A percentile compares a stretch with the other conserved stretches of the same genome.
phyloP scores from a whole-genome alignment of 1,140 invertebrate species.

The Meteorus sp. region DNA sequence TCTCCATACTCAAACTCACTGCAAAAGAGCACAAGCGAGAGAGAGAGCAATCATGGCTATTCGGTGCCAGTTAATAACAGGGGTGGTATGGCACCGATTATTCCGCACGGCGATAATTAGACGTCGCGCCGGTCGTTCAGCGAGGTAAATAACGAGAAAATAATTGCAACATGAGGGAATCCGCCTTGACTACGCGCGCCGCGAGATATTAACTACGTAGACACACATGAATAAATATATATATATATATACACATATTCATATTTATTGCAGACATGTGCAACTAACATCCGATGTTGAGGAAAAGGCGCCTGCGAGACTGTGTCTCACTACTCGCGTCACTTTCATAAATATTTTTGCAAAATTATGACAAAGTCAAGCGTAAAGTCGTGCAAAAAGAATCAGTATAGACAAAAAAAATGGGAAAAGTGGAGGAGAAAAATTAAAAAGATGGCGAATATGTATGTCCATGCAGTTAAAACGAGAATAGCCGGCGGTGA shows the following conservation, averaged over 20 bases:
- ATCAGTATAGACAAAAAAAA: background rate
- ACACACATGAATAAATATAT: constrained; percentile 5
- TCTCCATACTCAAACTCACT: background rate
- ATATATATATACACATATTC: background rate
- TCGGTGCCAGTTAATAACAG: constrained; percentile 55
- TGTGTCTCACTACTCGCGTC: too few species aligned
- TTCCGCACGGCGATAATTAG: constrained; percentile 57
- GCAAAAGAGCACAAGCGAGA: constrained; percentile 14
- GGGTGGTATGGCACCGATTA: constrained; percentile 48
- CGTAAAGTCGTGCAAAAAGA: too few species aligned
- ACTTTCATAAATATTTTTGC: too few species aligned
- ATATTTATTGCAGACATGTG: too few species aligned
- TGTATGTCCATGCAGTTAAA: too few species aligned
- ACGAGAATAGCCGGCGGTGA: too few species aligned
- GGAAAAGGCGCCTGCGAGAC: too few species aligned
- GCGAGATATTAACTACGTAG: constrained; percentile 14
- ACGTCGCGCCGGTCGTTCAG: constrained; percentile 42
- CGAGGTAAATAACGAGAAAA: constrained; percentile 57
- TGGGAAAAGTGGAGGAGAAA: background rate
- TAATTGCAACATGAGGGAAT: constrained; percentile 51
- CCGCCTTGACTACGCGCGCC: too few species aligned
- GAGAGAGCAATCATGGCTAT: constrained; percentile 38
- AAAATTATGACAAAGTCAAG: too few species aligned
- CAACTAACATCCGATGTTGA: too few species aligned
- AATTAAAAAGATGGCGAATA: constrained; percentile 1